A percentile compares a stretch with the other conserved stretches of the same genome.
Evolutionary conservation across 2,113 vertebrate genomes (phyloP).

Genomic region (human): DNA sequence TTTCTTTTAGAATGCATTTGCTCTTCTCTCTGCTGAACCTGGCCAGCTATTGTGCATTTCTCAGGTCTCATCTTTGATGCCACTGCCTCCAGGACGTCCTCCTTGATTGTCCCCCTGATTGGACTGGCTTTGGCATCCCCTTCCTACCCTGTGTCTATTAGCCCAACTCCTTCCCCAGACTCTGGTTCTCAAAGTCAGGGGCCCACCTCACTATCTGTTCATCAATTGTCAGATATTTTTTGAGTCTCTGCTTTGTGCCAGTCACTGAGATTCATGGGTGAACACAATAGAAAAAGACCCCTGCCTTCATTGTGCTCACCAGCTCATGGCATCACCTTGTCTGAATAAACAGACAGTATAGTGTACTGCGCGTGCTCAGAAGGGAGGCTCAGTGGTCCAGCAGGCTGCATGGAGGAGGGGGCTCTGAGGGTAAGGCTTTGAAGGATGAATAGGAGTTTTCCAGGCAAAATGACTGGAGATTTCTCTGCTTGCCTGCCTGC

Average conservation of each 20-base stretch:
- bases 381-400: neutral
- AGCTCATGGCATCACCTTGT: rapidly evolving
- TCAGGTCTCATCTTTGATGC: neutral
- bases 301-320: rapidly evolving
- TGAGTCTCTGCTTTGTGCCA: neutral
- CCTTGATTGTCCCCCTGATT: neutral
- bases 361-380: neutral
- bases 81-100: neutral
- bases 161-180: neutral
- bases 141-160: neutral
- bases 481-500: neutral
- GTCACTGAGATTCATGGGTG: neutral
- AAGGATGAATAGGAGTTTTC: neutral
- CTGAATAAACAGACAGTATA: neutral
- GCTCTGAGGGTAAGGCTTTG: neutral
- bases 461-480: neutral
- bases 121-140: neutral
- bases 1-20: too few species aligned
- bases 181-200: neutral
- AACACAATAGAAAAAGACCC: neutral
- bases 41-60: neutral
- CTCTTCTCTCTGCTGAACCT: neutral
- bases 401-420: neutral
- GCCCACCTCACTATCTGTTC: neutral
- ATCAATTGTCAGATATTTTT: neutral